Conservation (phyloP, 2,797 vertebrate genomes). For the Taenioides sp. region DNA sequence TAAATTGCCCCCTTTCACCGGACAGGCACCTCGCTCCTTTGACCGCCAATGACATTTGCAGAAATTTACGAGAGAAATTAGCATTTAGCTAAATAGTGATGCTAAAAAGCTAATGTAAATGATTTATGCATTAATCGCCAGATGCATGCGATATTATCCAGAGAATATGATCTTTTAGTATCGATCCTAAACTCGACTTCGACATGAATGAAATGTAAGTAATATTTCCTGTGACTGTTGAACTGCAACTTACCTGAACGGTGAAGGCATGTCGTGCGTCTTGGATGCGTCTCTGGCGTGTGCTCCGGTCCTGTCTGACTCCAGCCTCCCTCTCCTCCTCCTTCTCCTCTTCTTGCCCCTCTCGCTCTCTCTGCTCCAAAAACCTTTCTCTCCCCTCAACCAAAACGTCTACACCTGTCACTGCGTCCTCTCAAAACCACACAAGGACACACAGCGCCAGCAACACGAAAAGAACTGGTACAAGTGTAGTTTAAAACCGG, state of each 20-base stretch:
- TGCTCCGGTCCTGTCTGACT: conserved; percentile 75
- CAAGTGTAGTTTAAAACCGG: neutral
- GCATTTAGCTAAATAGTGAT: conserved; percentile 5
- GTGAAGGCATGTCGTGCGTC: conserved; percentile 71
- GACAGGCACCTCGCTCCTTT: neutral
- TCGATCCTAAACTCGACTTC: neutral
- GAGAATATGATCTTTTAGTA: neutral
- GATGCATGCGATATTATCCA: neutral
- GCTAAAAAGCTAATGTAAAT: neutral
- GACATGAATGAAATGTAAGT: neutral
- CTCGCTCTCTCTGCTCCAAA: conserved; percentile 21
- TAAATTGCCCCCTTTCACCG: neutral
- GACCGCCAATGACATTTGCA: conserved; percentile 1
- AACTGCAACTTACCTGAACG: conserved; percentile 80
- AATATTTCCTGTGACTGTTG: conserved; percentile 15
- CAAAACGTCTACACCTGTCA: conserved; percentile 1
- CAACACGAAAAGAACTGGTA: neutral
- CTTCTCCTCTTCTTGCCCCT: conserved; percentile 16
- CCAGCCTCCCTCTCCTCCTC: conserved; percentile 58
- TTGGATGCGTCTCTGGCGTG: conserved; percentile 72
- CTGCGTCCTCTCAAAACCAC: conserved; percentile 3
- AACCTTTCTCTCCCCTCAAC: conserved; percentile 16
- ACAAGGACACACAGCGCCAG: neutral
- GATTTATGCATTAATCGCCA: too few species aligned
- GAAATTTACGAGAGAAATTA: conserved; percentile 4